Conservation (phyloP, 2,888 invertebrate genomes). For the Eumacrocentrus americanus region DNA sequence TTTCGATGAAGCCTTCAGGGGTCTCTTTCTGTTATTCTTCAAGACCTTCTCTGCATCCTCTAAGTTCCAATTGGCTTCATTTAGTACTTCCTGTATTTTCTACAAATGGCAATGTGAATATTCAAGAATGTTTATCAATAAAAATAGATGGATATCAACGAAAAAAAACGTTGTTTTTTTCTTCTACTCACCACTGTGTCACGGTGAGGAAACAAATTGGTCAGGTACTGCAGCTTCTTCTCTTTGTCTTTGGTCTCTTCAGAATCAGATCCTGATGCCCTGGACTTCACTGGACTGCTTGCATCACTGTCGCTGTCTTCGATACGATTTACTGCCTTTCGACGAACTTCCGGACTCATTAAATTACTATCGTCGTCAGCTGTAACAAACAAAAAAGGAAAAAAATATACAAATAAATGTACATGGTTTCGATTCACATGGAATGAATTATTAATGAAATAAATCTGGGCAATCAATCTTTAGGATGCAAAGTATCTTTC, state of each 20-base stretch:
- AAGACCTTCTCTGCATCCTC: slow-evolving; percentile 42
- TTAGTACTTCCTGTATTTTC: slow-evolving; percentile 50
- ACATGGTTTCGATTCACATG: too few species aligned
- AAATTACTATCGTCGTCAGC: slow-evolving; percentile 58
- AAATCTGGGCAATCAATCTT: too few species aligned
- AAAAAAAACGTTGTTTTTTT: too few species aligned
- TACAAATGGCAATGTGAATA: slow-evolving; percentile 40
- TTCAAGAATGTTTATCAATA: neutral
- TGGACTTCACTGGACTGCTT: slow-evolving; percentile 42
- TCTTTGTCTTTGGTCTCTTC: slow-evolving; percentile 48
- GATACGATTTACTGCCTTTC: slow-evolving; percentile 53
- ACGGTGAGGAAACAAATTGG: slow-evolving; percentile 69
- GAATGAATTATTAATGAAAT: too few species aligned
- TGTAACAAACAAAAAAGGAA: too few species aligned
- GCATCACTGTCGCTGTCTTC: slow-evolving; percentile 57
- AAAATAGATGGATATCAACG: slow-evolving; percentile 18
- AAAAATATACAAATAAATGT: too few species aligned
- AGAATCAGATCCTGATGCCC: slow-evolving; percentile 34
- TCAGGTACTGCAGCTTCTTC: slow-evolving; percentile 65
- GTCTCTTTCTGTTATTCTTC: slow-evolving; percentile 40
- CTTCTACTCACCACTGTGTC: slow-evolving; percentile 67
- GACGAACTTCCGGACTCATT: slow-evolving; percentile 45
- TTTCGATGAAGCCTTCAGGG: slow-evolving; percentile 33
- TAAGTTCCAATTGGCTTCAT: slow-evolving; percentile 49
- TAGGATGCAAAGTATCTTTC: too few species aligned